Evolutionary conservation across 1,140 invertebrate genomes (phyloP).

Genomic region (Proctacanthus coquilletti): DNA sequence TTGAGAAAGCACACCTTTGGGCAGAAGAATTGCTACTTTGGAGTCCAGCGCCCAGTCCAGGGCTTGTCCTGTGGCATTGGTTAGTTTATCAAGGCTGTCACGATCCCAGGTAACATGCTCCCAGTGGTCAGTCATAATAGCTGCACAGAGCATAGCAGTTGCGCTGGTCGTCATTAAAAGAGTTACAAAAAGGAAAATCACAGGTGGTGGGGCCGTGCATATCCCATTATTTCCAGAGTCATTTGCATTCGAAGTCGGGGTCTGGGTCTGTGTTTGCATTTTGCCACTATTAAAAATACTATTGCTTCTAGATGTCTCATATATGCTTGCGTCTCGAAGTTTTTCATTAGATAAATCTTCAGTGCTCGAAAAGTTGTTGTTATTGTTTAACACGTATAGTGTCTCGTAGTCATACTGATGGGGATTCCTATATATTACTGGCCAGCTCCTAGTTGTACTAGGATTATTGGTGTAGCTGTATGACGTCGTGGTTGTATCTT

Average conservation of each 20-base stretch:
- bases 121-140: slow-evolving; percentile 77
- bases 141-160: slow-evolving; percentile 60
- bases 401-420: slow-evolving; percentile 29
- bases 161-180: slow-evolving; percentile 39
- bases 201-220: slow-evolving; percentile 25
- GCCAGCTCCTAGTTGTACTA: slow-evolving; percentile 28
- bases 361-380: neutral
- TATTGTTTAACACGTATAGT: slow-evolving; percentile 20
- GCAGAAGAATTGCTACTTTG: slow-evolving; percentile 36
- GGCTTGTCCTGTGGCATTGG: slow-evolving; percentile 32
- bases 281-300: slow-evolving; percentile 2
- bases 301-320: slow-evolving; percentile 2
- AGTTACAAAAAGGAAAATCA: slow-evolving; percentile 26
- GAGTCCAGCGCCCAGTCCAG: slow-evolving; percentile 49
- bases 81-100: slow-evolving; percentile 34
- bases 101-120: slow-evolving; percentile 64
- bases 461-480: slow-evolving; percentile 24
- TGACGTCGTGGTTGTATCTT: slow-evolving; percentile 5
- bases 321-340: neutral
- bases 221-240: slow-evolving; percentile 8
- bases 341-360: neutral
- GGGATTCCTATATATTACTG: slow-evolving; percentile 28
- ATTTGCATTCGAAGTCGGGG: slow-evolving; percentile 14
- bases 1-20: too few species aligned
- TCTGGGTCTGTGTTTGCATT: slow-evolving; percentile 11